These are phyloP conservation scores for Mustelus asterias DNA, from an alignment of 2,113 vertebrate genomes.

Conservation along the genomic window DNA sequence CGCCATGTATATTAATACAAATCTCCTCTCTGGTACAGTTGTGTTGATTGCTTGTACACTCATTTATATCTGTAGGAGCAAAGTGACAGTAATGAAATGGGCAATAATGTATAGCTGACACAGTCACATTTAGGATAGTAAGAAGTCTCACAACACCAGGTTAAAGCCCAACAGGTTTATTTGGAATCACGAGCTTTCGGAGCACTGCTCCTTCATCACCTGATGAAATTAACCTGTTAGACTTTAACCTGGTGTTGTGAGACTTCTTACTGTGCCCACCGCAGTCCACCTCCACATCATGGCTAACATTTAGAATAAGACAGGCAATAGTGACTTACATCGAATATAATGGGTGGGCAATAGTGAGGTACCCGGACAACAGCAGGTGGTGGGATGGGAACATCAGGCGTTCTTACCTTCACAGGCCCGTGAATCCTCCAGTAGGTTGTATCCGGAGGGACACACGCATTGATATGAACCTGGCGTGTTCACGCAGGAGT, in stretches of 20 bases:
- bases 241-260: no score
- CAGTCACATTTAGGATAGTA: neutral
- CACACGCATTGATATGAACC: constrained; percentile 77
- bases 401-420: constrained; percentile 56
- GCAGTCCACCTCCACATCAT: no score
- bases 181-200: no score
- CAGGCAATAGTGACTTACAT: neutral
- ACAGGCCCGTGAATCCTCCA: constrained; percentile 60
- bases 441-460: constrained; percentile 67
- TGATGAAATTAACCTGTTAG: no score
- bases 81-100: neutral
- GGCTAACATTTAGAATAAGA: neutral
- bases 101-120: neutral
- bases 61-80: constrained; percentile 63
- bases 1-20: constrained; percentile 75
- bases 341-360: neutral
- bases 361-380: neutral
- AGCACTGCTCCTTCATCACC: no score
- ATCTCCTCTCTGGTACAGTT: constrained; percentile 68
- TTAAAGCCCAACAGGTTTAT: no score
- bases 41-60: constrained; percentile 64
- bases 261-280: no score
- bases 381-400: neutral
- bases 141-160: no score
- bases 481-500: constrained; percentile 71